A percentile compares a stretch with the other conserved stretches of the same genome.
Evolutionary conservation across 2,797 vertebrate genomes (phyloP).

Genomic region (Coccyzus lansbergi): DNA sequence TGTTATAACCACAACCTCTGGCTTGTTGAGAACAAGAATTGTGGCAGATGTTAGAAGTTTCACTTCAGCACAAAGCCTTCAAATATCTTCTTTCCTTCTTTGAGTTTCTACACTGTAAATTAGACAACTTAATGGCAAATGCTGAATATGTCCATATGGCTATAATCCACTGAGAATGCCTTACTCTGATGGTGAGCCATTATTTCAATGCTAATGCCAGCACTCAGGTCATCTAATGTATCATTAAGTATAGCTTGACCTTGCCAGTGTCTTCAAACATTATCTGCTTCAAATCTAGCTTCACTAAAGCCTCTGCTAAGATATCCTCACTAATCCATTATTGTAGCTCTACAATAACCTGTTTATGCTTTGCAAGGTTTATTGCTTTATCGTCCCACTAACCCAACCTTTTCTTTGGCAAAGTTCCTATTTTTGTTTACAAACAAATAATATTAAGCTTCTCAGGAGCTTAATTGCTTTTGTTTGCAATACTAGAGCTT

Average conservation of each 20-base stretch:
- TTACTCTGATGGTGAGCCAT: background rate
- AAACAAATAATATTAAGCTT: background rate
- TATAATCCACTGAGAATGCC: background rate
- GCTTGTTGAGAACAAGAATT: background rate
- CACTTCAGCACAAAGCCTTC: background rate
- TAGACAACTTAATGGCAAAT: background rate
- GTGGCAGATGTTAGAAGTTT: background rate
- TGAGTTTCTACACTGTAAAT: background rate
- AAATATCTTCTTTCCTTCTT: background rate
- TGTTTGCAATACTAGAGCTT: background rate
- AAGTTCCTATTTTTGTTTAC: background rate
- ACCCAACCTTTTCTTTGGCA: background rate
- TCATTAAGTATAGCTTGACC: background rate
- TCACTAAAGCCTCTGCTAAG: background rate
- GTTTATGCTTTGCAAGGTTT: background rate
- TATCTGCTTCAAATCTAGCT: background rate
- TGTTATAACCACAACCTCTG: background rate
- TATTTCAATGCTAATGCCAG: background rate
- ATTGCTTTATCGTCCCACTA: background rate
- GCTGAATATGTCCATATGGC: background rate
- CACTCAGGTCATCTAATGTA: background rate
- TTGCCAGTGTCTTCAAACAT: background rate
- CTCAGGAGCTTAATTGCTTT: slow-evolving; percentile 11
- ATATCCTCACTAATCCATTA: background rate
- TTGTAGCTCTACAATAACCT: background rate